These are phyloP conservation scores for Eristalis tenax DNA, from an alignment of 2,888 invertebrate genomes.

Conservation along the genomic window DNA sequence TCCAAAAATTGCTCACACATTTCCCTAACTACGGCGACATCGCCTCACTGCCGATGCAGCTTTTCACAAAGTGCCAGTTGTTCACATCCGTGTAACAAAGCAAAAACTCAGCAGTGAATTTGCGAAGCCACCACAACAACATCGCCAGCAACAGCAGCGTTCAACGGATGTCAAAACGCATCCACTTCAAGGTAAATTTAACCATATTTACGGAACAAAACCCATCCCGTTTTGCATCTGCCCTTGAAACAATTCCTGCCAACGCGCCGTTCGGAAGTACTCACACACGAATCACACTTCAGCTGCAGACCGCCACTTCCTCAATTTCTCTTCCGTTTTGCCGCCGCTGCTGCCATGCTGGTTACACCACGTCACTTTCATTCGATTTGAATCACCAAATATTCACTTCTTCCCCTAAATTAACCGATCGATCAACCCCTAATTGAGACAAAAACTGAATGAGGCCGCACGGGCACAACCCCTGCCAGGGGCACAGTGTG, in stretches of 20 bases:
- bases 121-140: neutral
- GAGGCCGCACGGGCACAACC: conserved; percentile 16
- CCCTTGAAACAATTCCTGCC: conserved; percentile 61
- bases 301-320: conserved; percentile 40
- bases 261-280: conserved; percentile 37
- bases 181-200: no score
- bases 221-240: conserved; percentile 46
- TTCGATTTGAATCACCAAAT: conserved; percentile 61
- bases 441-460: conserved; percentile 60
- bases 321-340: conserved; percentile 32
- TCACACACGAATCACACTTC: conserved; percentile 51
- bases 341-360: conserved; percentile 49
- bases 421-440: conserved; percentile 68
- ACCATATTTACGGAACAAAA: neutral
- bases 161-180: no score
- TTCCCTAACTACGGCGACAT: neutral
- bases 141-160: neutral
- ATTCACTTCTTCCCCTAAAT: conserved; percentile 67
- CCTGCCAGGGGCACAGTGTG: conserved; percentile 45
- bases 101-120: no score
- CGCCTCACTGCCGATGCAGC: neutral
- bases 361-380: conserved; percentile 55
- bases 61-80: neutral
- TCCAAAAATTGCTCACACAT: no score
- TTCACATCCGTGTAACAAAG: no score